These are phyloP conservation scores for Camponotus floridanus DNA, from an alignment of 1,140 invertebrate genomes.

Conservation along the genomic window DNA sequence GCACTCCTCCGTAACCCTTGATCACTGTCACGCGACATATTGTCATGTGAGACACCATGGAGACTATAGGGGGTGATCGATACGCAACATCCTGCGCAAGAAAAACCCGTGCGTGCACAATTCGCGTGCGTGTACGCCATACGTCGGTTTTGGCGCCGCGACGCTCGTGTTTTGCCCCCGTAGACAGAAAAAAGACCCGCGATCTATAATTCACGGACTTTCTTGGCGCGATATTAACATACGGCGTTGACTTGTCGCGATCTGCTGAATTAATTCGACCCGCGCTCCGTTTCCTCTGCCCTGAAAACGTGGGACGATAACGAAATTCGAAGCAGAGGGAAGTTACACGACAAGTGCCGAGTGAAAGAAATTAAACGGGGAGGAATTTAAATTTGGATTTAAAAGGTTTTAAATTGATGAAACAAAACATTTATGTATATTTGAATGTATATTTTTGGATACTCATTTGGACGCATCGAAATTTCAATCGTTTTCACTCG, in stretches of 20 bases:
- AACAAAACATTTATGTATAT: slow-evolving; percentile 7
- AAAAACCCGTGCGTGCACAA: slow-evolving; percentile 53
- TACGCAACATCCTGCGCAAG: slow-evolving; percentile 58
- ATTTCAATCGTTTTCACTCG: background rate
- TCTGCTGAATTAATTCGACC: slow-evolving; percentile 28
- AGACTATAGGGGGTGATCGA: slow-evolving; percentile 62
- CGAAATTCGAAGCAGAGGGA: background rate
- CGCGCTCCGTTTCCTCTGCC: background rate
- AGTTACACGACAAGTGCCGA: background rate
- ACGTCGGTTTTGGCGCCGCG: background rate
- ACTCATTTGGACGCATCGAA: background rate
- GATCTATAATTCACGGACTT: slow-evolving; percentile 74
- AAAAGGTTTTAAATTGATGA: background rate
- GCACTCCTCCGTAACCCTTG: slow-evolving; percentile 62
- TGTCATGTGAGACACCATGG: slow-evolving; percentile 67
- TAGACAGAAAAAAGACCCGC: slow-evolving; percentile 17
- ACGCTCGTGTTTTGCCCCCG: slow-evolving; percentile 1
- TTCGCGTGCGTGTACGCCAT: slow-evolving; percentile 59
- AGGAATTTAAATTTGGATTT: slow-evolving; percentile 4
- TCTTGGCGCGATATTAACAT: slow-evolving; percentile 26
- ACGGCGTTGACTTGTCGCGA: slow-evolving; percentile 29
- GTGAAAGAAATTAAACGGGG: background rate
- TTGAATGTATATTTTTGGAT: background rate
- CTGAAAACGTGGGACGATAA: background rate
- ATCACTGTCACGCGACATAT: slow-evolving; percentile 74